Evolutionary conservation across 2,797 vertebrate genomes (phyloP).

Genomic region (Takifugu ocellatus): DNA sequence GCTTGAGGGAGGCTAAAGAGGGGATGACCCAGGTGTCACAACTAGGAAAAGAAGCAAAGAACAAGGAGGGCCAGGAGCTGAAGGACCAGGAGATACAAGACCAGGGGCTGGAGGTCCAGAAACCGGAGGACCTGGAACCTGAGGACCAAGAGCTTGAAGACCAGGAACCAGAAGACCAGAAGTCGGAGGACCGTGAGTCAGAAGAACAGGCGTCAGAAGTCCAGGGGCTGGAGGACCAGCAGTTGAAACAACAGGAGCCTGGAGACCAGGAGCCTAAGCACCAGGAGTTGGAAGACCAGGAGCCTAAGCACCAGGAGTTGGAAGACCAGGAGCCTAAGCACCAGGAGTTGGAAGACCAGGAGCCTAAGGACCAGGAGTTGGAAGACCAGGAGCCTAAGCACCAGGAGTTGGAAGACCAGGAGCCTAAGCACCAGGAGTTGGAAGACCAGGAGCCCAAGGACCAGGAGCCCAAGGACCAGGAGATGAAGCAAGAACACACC

Average conservation of each 20-base stretch:
- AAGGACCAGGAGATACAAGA: constrained; percentile 25
- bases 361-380: too few species aligned
- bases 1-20: constrained; percentile 25
- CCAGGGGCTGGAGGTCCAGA: neutral
- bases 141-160: neutral
- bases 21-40: constrained; percentile 30
- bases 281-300: constrained; percentile 28
- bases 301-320: constrained; percentile 17
- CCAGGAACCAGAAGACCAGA: too few species aligned
- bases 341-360: too few species aligned
- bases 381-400: too few species aligned
- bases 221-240: too few species aligned
- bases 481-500: constrained; percentile 32
- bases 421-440: too few species aligned
- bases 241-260: too few species aligned
- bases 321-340: neutral
- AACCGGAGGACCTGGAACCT: neutral
- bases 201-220: too few species aligned
- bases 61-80: constrained; percentile 23
- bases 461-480: neutral
- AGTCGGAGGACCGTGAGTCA: too few species aligned
- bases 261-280: neutral
- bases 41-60: constrained; percentile 17
- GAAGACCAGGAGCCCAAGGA: too few species aligned
- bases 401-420: too few species aligned